Base-by-base conservation (phyloP, 1,140 invertebrate species). In the Lordiphosa clarofinis region DNA sequence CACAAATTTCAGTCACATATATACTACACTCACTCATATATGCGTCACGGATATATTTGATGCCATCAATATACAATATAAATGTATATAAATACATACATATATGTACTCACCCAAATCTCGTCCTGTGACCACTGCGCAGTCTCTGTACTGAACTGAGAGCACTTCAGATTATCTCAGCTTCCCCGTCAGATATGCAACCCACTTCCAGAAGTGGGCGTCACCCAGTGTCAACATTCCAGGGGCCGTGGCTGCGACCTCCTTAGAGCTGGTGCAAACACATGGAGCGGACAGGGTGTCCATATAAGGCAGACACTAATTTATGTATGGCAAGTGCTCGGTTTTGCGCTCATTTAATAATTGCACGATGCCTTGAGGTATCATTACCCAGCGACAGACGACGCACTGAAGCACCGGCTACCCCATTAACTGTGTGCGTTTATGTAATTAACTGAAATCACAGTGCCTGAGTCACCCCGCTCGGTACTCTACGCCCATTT, bases 341-440 rank as follows among this genome's bases (percentile, higher is more conserved):
- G 60, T 84, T 82, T 82, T 81, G 68, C 55, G 58, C 78, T 82
- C 78, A 82, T 82, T 82, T 82, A 82, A 82, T 82, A 82, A 82
- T 82, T 82, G 78, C 57, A 82, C 78, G 78, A 78, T 72, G 69
- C 78, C 78, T 82, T 33, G 47, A 82, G 78, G 78, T 84, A 74
- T 84, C 63, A 82, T 82, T 82, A 82, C 66, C 31, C 12, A 50
- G 57, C 66, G 40, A 31, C 40, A 58, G 35, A 33, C 35, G 54
- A 53, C 56, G 61, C 75, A 67, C 71, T 55, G 69, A 53, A 63
- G 43, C 56, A 56, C 43, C 44, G 52, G 49, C 57, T 53, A 54
- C 50, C 44, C 50, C 58, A 82, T 68, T 82, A 75, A 68, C 56
- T 75, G 58, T 60, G 53, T 67, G 63, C 64, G 68, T 68, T 67